phyloP scores from a whole-genome alignment of 2,797 vertebrate species.

The Gymnothorax javanicus region DNA sequence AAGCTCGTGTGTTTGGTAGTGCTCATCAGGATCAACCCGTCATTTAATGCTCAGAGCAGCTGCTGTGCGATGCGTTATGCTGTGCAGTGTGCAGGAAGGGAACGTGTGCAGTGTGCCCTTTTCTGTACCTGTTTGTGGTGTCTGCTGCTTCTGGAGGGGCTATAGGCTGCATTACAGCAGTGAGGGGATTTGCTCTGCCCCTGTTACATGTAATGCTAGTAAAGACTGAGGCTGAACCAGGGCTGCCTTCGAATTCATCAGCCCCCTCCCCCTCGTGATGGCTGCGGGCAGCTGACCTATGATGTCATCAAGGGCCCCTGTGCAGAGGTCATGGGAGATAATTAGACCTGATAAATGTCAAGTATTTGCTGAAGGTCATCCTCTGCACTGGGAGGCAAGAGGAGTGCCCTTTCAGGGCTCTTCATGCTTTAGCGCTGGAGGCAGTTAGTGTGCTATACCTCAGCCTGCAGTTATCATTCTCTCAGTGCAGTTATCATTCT shows the following conservation, averaged over 20 bases:
- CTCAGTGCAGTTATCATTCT: too few species aligned
- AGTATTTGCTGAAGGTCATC: constrained; percentile 30
- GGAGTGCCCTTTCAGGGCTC: not conserved
- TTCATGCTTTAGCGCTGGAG: not conserved
- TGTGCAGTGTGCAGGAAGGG: not conserved
- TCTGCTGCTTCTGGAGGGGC: not conserved
- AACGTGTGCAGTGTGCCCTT: not conserved
- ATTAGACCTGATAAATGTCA: constrained; percentile 34
- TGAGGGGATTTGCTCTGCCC: not conserved
- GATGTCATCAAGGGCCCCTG: constrained; percentile 11
- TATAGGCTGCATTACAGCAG: not conserved
- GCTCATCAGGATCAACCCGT: not conserved
- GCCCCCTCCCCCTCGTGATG: constrained; percentile 1
- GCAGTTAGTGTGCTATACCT: not conserved
- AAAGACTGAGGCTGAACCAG: not conserved
- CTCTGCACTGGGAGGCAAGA: constrained; percentile 3
- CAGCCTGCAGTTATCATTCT: not conserved
- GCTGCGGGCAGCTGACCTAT: not conserved
- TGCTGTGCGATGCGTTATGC: not conserved
- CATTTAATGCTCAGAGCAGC: not conserved
- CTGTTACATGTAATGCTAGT: not conserved
- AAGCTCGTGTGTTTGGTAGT: not conserved
- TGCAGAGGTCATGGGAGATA: constrained; percentile 11
- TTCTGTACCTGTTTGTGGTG: not conserved
- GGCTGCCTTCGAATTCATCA: not conserved